phyloP scores from a whole-genome alignment of 2,797 vertebrate species.

The Eulemur rubriventer region DNA sequence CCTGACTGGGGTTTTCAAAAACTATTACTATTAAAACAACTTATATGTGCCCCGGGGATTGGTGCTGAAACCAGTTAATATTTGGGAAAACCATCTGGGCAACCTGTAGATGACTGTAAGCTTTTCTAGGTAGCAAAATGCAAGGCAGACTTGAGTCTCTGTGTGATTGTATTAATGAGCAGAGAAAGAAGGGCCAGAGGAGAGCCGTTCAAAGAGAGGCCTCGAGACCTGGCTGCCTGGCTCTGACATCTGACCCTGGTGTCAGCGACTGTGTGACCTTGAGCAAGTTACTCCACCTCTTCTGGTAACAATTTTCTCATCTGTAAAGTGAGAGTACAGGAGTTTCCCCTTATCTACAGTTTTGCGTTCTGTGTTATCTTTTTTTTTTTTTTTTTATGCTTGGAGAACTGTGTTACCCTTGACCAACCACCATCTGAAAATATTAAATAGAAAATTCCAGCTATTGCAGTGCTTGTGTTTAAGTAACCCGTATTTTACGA shows the following conservation, averaged over 20 bases:
- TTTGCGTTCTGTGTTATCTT: background rate
- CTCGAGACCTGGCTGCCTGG: background rate
- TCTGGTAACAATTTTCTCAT: background rate
- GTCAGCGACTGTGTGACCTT: background rate
- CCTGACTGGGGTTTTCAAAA: background rate
- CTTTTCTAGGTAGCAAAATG: background rate
- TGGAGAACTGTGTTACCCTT: background rate
- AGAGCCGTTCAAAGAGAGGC: background rate
- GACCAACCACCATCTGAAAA: background rate
- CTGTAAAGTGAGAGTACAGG: background rate
- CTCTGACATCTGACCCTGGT: background rate
- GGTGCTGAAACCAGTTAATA: background rate
- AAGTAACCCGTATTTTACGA: background rate
- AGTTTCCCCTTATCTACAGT: background rate
- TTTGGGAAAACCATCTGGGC: background rate
- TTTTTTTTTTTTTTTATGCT: no score
- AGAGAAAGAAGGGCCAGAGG: background rate
- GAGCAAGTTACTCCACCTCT: background rate
- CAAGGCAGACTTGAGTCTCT: background rate
- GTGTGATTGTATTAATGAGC: rapidly evolving
- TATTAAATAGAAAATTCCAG: background rate
- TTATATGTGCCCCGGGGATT: background rate
- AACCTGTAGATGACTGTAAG: background rate
- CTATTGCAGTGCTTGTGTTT: background rate
- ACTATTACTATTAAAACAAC: background rate